Evolutionary conservation across 2,797 vertebrate genomes (phyloP).

Genomic region (Chrysocyon brachyurus): DNA sequence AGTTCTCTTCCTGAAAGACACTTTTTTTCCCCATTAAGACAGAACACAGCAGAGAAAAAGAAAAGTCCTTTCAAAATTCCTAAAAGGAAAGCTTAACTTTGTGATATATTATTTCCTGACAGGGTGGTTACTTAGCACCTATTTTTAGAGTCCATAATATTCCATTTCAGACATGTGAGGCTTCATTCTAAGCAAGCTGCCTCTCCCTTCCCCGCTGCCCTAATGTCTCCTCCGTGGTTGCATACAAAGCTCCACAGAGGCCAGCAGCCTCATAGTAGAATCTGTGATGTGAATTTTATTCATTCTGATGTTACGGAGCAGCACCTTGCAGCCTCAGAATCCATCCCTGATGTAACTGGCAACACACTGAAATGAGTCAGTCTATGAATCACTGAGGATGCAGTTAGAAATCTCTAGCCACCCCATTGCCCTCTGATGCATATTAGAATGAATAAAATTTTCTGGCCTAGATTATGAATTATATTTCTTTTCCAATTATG

Average conservation of each 20-base stretch:
- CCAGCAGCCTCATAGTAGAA: not conserved
- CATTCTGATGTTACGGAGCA: not conserved
- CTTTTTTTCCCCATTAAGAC: not conserved
- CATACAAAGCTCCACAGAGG: not conserved
- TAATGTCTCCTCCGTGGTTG: not conserved
- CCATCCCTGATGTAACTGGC: conserved; percentile 33
- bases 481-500: conserved; percentile 29
- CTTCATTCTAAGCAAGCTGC: not conserved
- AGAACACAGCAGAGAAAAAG: conserved; percentile 52
- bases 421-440: not conserved
- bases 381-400: conserved; percentile 64
- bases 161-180: not conserved
- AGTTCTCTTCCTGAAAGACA: not conserved
- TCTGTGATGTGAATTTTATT: conserved; percentile 33
- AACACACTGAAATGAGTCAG: conserved; percentile 67
- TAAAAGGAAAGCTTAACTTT: conserved; percentile 27
- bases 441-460: conserved; percentile 47
- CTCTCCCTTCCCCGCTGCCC: not conserved
- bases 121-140: not conserved
- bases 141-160: conserved; percentile 26
- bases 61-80: conserved; percentile 10
- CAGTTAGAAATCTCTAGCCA: conserved; percentile 55
- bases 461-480: conserved; percentile 45
- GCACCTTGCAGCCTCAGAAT: not conserved
- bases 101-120: conserved; percentile 26